Base-by-base conservation (phyloP, 2,888 invertebrate genomes). In the Melipona bicolor region DNA sequence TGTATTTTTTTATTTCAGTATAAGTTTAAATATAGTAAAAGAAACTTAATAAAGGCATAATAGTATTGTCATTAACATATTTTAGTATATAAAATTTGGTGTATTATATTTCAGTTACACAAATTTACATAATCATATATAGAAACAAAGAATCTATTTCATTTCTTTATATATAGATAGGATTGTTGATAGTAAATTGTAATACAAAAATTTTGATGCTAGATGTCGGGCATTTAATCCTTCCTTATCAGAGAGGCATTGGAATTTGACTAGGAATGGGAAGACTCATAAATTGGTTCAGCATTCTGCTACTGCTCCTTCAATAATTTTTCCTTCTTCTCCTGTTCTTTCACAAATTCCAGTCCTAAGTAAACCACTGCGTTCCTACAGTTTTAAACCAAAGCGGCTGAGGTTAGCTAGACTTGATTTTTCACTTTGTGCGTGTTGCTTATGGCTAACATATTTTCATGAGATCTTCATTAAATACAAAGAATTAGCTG, bases 161-260 rank as follows among this genome's bases (percentile, higher is more conserved):
- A 67, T 67, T 70, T 70, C 69, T 50, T 65, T 56, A 24, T 67
- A 59, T 17, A 50, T 43, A 71, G 11, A 62, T 59, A 75, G 21
- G 15, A 50, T 24, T 62, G 43, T 21, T 80, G 24, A 68, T 65
- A 36, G 71, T 81, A 65, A 79, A 82, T 84, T 89, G 70, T 89
- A 89, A 89, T 65, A 67, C 13, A 75, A 88, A 77, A 87, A 91
- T 91, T 91, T 90, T 92, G 86, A 83, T 90, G 75, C 81, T 91
- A 94, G 94, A 94, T 94, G 94, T 94, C 94, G 94, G 91, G 91
- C 92, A 89, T 93, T 93, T 93, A 92, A 93, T 92, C 93, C 94
- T 88, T 94, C 94, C 90, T 92, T 92, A 89, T 90, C 91, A 81
- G 93, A 92, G 86, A 92, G 91, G 83, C 91, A 91, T 81, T 90